A percentile compares a stretch with the other conserved stretches of the same genome.
Evolutionary conservation across 2,113 vertebrate species (phyloP).

Genomic region (Centropus unirufus): DNA sequence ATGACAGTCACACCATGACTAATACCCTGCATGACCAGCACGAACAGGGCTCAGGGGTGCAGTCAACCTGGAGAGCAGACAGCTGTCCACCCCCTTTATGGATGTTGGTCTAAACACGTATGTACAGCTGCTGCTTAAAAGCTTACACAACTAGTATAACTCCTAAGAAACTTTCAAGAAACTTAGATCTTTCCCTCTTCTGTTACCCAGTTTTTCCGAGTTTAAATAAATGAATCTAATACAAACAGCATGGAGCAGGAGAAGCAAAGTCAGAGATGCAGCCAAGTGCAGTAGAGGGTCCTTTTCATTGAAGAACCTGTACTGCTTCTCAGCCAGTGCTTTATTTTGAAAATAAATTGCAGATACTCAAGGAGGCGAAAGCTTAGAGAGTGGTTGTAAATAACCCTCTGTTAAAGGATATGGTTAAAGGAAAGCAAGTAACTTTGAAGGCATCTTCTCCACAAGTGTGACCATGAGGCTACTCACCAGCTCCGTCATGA

Average conservation of each 20-base stretch:
- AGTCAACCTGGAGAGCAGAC: background rate
- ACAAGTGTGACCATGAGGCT: background rate
- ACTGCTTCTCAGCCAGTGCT: background rate
- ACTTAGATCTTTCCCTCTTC: background rate
- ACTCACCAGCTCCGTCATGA: background rate
- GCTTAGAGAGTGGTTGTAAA: background rate
- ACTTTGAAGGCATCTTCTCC: background rate
- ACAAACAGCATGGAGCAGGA: background rate
- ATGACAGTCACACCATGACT: background rate
- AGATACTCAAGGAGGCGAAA: background rate
- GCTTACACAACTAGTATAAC: background rate
- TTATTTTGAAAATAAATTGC: slow-evolving; percentile 42
- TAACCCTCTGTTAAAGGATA: background rate
- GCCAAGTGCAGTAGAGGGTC: background rate
- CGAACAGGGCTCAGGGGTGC: background rate
- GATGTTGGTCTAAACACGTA: background rate
- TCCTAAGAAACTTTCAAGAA: background rate
- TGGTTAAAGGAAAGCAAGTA: background rate
- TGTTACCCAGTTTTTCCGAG: background rate
- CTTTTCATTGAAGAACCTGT: background rate
- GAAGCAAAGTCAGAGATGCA: background rate
- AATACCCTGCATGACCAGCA: rapidly evolving
- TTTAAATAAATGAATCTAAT: background rate
- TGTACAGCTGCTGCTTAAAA: background rate
- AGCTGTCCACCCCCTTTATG: background rate